Base-by-base conservation (phyloP, 2,113 vertebrate species). In the Phaethon lepturus region DNA sequence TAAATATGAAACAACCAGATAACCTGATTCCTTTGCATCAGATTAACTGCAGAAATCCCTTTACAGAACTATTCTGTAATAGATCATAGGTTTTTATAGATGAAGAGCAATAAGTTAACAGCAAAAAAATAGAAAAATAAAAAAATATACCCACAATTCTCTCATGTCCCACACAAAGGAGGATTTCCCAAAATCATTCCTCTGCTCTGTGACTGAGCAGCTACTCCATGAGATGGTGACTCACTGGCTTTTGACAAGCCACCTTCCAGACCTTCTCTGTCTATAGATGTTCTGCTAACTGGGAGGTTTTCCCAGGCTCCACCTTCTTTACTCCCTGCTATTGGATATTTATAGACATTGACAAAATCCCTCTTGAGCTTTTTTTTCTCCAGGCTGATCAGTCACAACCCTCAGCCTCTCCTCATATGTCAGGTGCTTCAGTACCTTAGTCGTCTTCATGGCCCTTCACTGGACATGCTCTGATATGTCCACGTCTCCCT, bases 401-500 rank as follows among this genome's bases (percentile, higher is more conserved):
- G 20, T 53, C n/a, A 49, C 35, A 50, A 11, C 8, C 14, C 12
- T 68, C 53, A 77, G 9, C 28, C 49, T 68, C 14, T 55, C 13
- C 29, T 74, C 6, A 4, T 38, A 38, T 6, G 8, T 29, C 7
- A 60, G 6, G 14, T 18, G 10, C 4, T 56, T 9, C 14, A 47
- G 19, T 78, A 13, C 13, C 62, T 58, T 47, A 31, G 11, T 28
- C 16, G 49, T 38, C 56, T 49, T 79, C 16, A 19, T 11, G 20
- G 12, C 3, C 33, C 19, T 67, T 74, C 25, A 7, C 13, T 50
- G 42, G 13, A 35, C 1, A 5, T 44, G 18, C 7, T 78, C 17
- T 29, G 9, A 3, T 5, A 28, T 9, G 4, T 29, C 17, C 1
- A 0, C 13, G 19, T 72, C 58, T 35, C 9, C 12, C 8, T 56